phyloP scores from a whole-genome alignment of 2,797 vertebrate species.

The Varecia variegata region DNA sequence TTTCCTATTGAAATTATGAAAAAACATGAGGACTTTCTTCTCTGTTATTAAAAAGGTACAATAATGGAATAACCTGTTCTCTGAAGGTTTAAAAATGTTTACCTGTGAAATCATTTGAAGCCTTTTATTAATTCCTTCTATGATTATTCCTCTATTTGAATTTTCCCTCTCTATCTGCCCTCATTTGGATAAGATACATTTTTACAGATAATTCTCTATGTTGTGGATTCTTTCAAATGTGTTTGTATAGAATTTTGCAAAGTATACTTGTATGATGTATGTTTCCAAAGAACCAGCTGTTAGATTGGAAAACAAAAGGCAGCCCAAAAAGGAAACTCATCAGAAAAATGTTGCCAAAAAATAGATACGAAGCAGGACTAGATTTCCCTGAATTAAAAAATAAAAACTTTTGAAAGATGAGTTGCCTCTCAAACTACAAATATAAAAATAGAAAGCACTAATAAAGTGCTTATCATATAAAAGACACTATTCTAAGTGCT shows the following conservation, averaged over 20 bases:
- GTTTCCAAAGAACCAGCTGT: neutral
- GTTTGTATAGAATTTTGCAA: neutral
- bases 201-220: neutral
- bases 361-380: neutral
- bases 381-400: constrained; percentile 1
- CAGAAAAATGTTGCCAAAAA: neutral
- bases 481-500: neutral
- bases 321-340: neutral
- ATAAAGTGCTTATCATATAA: neutral
- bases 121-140: neutral
- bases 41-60: neutral
- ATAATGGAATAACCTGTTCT: neutral
- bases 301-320: neutral
- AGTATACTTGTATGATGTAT: neutral
- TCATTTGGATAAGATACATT: neutral
- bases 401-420: neutral
- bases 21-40: neutral
- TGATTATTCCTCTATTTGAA: neutral
- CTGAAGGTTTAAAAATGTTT: neutral
- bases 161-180: neutral
- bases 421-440: neutral
- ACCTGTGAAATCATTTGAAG: neutral
- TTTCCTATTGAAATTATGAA: neutral
- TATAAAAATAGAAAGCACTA: neutral
- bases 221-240: neutral